A percentile compares a stretch with the other conserved stretches of the same genome.
Evolutionary conservation across 2,888 invertebrate genomes (phyloP).

Genomic region (Mythimna impura): DNA sequence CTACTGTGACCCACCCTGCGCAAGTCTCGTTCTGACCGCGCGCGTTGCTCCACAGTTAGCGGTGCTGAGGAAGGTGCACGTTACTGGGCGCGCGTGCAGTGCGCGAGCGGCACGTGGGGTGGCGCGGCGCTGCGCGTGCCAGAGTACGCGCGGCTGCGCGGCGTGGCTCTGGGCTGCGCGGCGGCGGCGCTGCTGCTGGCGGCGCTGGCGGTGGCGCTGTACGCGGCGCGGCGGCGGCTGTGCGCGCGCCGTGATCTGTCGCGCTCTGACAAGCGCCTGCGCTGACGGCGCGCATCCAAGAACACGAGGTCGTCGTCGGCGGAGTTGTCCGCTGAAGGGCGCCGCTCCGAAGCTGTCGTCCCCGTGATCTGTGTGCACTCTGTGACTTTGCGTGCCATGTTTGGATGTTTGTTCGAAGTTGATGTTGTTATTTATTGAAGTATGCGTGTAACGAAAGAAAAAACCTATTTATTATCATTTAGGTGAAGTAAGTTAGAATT

Average conservation of each 20-base stretch:
- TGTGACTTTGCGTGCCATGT: constrained; percentile 49
- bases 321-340: neutral
- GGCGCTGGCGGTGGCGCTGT: constrained; percentile 91
- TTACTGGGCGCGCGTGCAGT: constrained; percentile 94
- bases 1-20: neutral
- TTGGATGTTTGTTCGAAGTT: constrained; percentile 47
- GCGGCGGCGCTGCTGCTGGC: constrained; percentile 92
- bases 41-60: constrained; percentile 87
- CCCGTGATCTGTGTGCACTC: constrained; percentile 26
- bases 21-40: neutral
- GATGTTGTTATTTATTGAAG: constrained; percentile 63
- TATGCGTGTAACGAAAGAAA: constrained; percentile 32
- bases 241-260: constrained; percentile 58
- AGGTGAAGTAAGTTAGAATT: constrained; percentile 15
- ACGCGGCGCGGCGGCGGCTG: constrained; percentile 77
- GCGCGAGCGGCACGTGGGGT: constrained; percentile 92
- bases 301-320: neutral
- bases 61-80: constrained; percentile 93
- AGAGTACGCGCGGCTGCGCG: constrained; percentile 92
- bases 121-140: constrained; percentile 92
- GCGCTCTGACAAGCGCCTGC: constrained; percentile 67
- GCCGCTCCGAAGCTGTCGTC: constrained; percentile 15
- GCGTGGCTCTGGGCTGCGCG: constrained; percentile 93
- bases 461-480: constrained; percentile 27
- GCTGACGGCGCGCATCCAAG: constrained; percentile 55